Conservation (phyloP, 2,888 invertebrate genomes). For the Syritta pipiens region DNA sequence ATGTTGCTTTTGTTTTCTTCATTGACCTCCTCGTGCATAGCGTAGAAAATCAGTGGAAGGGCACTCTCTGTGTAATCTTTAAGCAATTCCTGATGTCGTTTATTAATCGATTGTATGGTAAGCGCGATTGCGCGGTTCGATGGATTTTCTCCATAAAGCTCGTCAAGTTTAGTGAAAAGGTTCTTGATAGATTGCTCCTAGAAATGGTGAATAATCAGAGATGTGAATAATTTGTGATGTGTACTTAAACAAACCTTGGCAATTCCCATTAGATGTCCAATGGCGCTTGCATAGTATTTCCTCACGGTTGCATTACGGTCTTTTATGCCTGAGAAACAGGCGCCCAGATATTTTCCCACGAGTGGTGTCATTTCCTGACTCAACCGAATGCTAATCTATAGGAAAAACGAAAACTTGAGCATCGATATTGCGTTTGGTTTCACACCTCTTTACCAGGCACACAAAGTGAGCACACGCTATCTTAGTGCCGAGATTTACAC, state of each 20-base stretch:
- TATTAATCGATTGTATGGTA: constrained; percentile 89
- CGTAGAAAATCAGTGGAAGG: constrained; percentile 92
- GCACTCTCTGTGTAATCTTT: constrained; percentile 87
- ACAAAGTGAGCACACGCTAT: constrained; percentile 90
- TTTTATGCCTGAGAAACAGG: constrained; percentile 85
- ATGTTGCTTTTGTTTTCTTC: constrained; percentile 83
- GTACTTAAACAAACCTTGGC: constrained; percentile 84
- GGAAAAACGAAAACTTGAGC: background rate
- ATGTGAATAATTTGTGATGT: constrained; percentile 34
- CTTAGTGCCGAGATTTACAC: constrained; percentile 91
- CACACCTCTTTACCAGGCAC: constrained; percentile 81
- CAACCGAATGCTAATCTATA: constrained; percentile 80
- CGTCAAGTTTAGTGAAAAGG: constrained; percentile 81
- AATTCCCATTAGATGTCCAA: constrained; percentile 90
- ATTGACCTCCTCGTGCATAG: constrained; percentile 91
- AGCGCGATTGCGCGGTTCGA: constrained; percentile 87
- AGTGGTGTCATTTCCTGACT: constrained; percentile 81
- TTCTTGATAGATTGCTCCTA: constrained; percentile 82
- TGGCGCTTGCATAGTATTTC: constrained; percentile 90
- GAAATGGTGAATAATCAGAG: constrained; percentile 12
- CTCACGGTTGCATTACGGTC: constrained; percentile 91
- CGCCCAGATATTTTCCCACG: constrained; percentile 82
- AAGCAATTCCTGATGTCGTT: constrained; percentile 89
- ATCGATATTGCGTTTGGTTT: constrained; percentile 40
- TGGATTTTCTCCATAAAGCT: constrained; percentile 85